A percentile compares a stretch with the other conserved stretches of the same genome.
Evolutionary conservation across 2,797 vertebrate species (phyloP).

Genomic region (Cichlasoma orientale): DNA sequence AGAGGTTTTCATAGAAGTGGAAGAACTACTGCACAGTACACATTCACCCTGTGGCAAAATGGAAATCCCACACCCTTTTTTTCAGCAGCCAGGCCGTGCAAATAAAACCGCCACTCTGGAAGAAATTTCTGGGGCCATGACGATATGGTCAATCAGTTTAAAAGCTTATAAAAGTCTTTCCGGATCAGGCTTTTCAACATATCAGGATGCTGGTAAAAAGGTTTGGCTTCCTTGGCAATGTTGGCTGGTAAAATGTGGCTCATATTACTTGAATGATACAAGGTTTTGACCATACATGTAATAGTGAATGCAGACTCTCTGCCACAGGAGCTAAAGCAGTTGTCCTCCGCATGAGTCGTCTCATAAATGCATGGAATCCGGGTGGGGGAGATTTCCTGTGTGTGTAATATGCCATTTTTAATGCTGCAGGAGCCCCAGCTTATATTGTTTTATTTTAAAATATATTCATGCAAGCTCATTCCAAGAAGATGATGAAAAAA

Average conservation of each 20-base stretch:
- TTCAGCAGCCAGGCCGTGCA: conserved; percentile 28
- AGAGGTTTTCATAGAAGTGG: conserved; percentile 2
- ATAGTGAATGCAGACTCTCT: conserved; percentile 51
- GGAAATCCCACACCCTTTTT: conserved; percentile 44
- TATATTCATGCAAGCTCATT: conserved; percentile 30
- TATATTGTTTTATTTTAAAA: conserved; percentile 41
- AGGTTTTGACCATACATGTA: conserved; percentile 35
- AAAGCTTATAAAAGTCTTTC: conserved; percentile 61
- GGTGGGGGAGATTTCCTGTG: conserved; percentile 35
- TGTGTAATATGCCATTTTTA: conserved; percentile 48
- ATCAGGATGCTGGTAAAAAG: conserved; percentile 61
- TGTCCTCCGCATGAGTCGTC: conserved; percentile 46
- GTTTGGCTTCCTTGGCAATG: conserved; percentile 44
- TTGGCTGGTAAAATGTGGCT: conserved; percentile 42
- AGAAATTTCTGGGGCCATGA: conserved; percentile 35
- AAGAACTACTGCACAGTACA: conserved; percentile 17
- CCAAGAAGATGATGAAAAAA: conserved; percentile 41
- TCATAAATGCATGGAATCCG: conserved; percentile 56
- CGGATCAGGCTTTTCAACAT: conserved; percentile 53
- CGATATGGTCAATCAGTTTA: conserved; percentile 64
- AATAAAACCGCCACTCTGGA: conserved; percentile 53
- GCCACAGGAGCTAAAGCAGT: conserved; percentile 63
- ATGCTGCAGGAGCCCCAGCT: conserved; percentile 14
- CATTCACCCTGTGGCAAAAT: conserved; percentile 42
- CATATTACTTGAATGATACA: conserved; percentile 50